Base-by-base conservation (phyloP, 2,797 vertebrate genomes). In the Pipistrellus pygmaeus region DNA sequence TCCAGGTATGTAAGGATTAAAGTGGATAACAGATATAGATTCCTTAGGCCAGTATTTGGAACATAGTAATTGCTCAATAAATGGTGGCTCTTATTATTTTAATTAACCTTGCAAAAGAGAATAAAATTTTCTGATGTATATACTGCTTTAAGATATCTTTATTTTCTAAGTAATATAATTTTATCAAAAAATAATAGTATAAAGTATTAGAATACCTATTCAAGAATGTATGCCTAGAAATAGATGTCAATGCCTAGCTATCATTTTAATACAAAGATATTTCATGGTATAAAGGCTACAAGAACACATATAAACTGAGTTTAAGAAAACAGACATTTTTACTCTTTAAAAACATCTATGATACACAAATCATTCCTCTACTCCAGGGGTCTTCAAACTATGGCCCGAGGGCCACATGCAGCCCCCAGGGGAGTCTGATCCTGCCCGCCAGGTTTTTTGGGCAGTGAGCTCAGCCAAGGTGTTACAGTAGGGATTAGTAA, bases 61-160 rank as follows among this genome's bases (percentile, higher is more conserved):
- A 94, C 18, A 44, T 1, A 85, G 5, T 27, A 71, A 88, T 72
- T 84, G 44, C 44, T 44, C 44, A 87, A 51, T 84, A 84, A 95
- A 83, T 55, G 2, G 25, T 73, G 38, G 7, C 2, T 64, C 5
- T n/a, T 81, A 46, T 44, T 85, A 69, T 80, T 87, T 81, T 90
- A 77, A 87, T 81, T 86, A 60, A 72, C 21, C 77, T 90, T 60
- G 7, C 2, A 83, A 80, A 93, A 80, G 23, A 83, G 4, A 78
- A 77, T 62, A 2, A 93, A 93, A 60, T 25, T 87, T 86, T 69
- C 23, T 87, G 27, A 87, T 82, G 2, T 2, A 35, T 76, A 75
- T 32, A 27, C 2, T 84, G 9, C 48, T 60, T 35, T 68, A 83
- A 72, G 38, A 72, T 35, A 9, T 87, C 84, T 73, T 27, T 35